Base-by-base conservation (phyloP, 1,140 invertebrate genomes). In the Antheraea mylitta region DNA sequence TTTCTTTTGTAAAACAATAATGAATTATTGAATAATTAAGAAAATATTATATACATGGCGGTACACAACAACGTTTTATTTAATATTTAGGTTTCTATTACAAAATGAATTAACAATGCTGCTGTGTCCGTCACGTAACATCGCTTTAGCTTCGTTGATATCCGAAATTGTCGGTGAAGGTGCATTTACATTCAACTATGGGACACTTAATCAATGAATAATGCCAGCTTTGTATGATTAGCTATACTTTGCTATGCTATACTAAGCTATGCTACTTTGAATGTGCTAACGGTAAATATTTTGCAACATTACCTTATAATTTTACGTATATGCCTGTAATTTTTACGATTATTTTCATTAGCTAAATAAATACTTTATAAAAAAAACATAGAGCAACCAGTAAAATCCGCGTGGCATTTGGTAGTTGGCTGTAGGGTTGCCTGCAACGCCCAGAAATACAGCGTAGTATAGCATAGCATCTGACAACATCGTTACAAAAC, bases 131-230 rank as follows among this genome's bases (percentile, higher is more conserved):
- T 37, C 18, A 63, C 13, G 11, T 18, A 30, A 6, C 59, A 30
- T 30, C 13, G 61, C 30, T 8, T 63, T 37, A 36, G 61, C 61
- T 63, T 63, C 11, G 45, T 16, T 53, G 13, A 63, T 37, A 18
- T 63, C 66, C 66, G 69, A 70, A 67, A 22, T 53, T 30, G 22
- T 70, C 74, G 83, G 81, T 85, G 83, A 80, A 79, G 83, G 83
- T 83, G 83, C 83, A 83, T 85, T 85, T 85, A 85, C 77, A 77
- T 67, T 67, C 45, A 45, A 66, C 48, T 72, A 72, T 7, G 11
- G 5, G 16, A 53, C 11, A 53, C 11, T 13, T 53, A 53, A n/a
- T n/a, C n/a, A n/a, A 16, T 53, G 11, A 6, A 53, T 16, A 53
- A 53, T 53, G 13, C 13, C 45, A 10, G 45, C 45, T 53, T 53